These are phyloP conservation scores for Grapholita molesta DNA, from an alignment of 1,140 invertebrate genomes.

Conservation along the genomic window DNA sequence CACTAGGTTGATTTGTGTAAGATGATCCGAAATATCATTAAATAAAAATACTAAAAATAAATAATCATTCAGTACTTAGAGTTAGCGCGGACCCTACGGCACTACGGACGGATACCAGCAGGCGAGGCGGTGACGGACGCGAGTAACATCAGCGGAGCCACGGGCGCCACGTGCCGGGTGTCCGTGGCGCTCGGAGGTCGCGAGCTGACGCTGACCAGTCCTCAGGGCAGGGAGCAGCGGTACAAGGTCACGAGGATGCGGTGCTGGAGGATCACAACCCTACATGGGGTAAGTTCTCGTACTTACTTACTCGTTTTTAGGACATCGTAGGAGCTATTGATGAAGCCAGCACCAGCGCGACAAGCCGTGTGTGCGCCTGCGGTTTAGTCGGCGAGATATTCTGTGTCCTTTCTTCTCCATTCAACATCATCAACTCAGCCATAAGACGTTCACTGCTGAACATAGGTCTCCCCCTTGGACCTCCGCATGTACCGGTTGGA, in stretches of 20 bases:
- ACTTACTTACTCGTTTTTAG: background rate
- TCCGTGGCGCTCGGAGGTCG: slow-evolving; percentile 54
- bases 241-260: slow-evolving; percentile 97
- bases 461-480: no score
- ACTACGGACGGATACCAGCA: slow-evolving; percentile 94
- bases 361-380: no score
- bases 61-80: slow-evolving; percentile 86
- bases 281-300: slow-evolving; percentile 82
- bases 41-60: no score
- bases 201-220: slow-evolving; percentile 54
- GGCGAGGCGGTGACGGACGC: slow-evolving; percentile 70
- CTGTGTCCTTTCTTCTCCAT: no score
- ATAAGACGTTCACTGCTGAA: no score
- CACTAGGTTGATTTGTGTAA: no score
- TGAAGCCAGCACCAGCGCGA: no score
- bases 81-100: slow-evolving; percentile 87
- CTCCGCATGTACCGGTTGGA: no score
- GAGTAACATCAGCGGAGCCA: slow-evolving; percentile 33
- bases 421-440: no score
- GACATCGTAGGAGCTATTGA: no score
- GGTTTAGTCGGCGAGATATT: no score
- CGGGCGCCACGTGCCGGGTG: slow-evolving; percentile 34
- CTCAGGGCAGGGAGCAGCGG: slow-evolving; percentile 85
- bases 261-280: slow-evolving; percentile 96
- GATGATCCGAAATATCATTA: no score